phyloP scores from a whole-genome alignment of 1,140 invertebrate species.

The Lasaia peninsularis region DNA sequence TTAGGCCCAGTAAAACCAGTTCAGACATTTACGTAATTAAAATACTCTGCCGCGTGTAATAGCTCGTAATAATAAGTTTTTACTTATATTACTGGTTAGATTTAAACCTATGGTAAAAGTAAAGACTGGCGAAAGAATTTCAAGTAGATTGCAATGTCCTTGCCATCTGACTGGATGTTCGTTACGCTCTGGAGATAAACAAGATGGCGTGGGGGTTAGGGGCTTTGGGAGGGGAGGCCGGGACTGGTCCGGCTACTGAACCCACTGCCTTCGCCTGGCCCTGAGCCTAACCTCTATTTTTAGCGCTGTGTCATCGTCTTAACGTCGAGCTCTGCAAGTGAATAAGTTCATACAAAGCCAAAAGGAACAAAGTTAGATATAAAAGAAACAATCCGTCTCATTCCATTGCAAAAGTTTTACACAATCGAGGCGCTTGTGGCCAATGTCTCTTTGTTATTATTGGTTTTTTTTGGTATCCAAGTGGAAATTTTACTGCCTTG shows the following conservation, averaged over 20 bases:
- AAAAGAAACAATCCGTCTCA: conserved; percentile 34
- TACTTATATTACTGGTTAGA: background rate
- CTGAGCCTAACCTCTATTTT: conserved; percentile 65
- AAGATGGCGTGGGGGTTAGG: conserved; percentile 60
- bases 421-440: conserved; percentile 1
- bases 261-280: conserved; percentile 39
- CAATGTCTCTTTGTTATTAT: conserved; percentile 3
- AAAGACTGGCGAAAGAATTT: conserved; percentile 30
- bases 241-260: conserved; percentile 52
- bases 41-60: background rate
- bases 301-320: conserved; percentile 70
- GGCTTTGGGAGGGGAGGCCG: conserved; percentile 47
- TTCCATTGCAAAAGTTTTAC: conserved; percentile 22
- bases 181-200: conserved; percentile 54
- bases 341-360: conserved; percentile 43
- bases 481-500: background rate
- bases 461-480: background rate
- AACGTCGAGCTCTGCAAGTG: conserved; percentile 43
- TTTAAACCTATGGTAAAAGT: conserved; percentile 24
- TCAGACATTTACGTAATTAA: background rate
- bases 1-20: conserved; percentile 2
- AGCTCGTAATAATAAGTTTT: background rate
- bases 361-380: conserved; percentile 19
- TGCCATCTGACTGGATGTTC: conserved; percentile 48
- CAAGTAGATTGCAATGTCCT: conserved; percentile 45